Percentiles rank a stretch among this genome's conserved stretches.
These are phyloP conservation scores for Lepidochitona cinerea DNA, from an alignment of 2,888 invertebrate genomes.

Conservation along the genomic window DNA sequence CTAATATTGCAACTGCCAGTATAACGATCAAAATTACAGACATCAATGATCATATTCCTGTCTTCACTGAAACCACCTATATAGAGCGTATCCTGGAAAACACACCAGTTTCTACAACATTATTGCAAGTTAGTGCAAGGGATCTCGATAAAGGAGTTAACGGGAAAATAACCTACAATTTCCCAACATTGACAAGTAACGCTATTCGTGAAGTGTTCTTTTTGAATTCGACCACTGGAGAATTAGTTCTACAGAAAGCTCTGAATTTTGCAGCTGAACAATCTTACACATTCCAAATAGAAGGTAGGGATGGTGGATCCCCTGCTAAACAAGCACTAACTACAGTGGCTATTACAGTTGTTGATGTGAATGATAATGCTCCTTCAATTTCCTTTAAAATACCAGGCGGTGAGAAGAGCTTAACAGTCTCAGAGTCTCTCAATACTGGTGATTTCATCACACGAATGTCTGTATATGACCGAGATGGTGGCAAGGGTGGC, in stretches of 20 bases:
- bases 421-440: neutral
- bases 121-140: neutral
- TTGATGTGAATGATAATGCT: neutral
- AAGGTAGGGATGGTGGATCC: neutral
- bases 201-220: neutral
- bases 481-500: neutral
- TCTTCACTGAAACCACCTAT: slow-evolving; percentile 1
- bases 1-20: neutral
- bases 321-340: neutral
- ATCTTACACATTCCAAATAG: neutral
- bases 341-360: neutral
- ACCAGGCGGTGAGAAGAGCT: neutral
- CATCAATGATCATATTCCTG: slow-evolving; percentile 11
- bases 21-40: slow-evolving; percentile 7
- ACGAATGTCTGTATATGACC: neutral
- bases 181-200: neutral
- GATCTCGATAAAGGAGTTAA: neutral
- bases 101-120: neutral
- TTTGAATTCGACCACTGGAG: neutral
- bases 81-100: neutral
- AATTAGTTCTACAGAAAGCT: neutral
- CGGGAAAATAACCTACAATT: neutral
- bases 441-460: neutral
- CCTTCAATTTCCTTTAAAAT: neutral
- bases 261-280: neutral